These are phyloP conservation scores for Myotis planiceps DNA, from an alignment of 2,797 vertebrate genomes.

Conservation along the genomic window DNA sequence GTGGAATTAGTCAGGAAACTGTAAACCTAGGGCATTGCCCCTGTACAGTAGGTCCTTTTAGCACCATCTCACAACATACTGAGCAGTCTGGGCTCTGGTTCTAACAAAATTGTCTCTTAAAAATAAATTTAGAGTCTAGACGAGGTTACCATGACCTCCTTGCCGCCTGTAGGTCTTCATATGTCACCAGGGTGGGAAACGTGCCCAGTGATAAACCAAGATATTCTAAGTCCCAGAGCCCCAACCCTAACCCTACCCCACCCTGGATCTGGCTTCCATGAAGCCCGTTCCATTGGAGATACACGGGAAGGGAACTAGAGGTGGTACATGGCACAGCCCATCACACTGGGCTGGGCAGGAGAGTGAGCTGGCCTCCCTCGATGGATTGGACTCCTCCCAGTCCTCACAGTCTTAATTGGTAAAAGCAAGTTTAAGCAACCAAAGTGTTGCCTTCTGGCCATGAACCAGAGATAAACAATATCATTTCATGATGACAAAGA, in stretches of 20 bases:
- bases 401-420: not conserved
- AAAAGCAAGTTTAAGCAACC: not conserved
- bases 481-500: not conserved
- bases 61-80: slow-evolving; percentile 61
- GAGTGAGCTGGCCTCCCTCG: not conserved
- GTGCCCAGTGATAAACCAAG: not conserved
- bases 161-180: not conserved
- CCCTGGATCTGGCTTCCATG: not conserved
- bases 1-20: slow-evolving; percentile 80
- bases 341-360: accelerated
- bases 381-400: not conserved
- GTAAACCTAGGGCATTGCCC: slow-evolving; percentile 52
- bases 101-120: slow-evolving; percentile 73
- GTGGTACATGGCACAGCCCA: not conserved
- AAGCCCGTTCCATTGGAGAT: not conserved
- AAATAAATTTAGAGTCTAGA: slow-evolving; percentile 58
- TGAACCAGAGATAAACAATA: not conserved
- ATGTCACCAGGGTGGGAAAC: not conserved
- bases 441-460: not conserved
- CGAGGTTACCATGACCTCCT: not conserved
- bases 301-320: not conserved
- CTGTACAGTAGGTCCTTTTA: slow-evolving; percentile 80
- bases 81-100: slow-evolving; percentile 57
- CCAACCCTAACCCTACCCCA: not conserved
- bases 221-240: not conserved